These are phyloP conservation scores for Haliaeetus leucogaster DNA, from an alignment of 2,113 vertebrate genomes.

Conservation along the genomic window DNA sequence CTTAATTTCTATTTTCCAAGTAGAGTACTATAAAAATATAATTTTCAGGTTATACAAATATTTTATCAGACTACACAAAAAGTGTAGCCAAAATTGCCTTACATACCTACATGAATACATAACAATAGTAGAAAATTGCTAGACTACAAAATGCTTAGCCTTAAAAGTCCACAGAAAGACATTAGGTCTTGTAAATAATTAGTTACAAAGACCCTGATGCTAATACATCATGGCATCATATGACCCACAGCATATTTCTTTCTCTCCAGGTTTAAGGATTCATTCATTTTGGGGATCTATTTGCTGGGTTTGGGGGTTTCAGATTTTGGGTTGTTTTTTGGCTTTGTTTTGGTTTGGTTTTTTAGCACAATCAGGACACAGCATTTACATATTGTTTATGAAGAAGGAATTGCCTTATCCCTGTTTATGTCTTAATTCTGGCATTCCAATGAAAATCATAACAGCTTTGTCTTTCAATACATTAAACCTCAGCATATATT, in stretches of 20 bases:
- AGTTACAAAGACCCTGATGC: neutral
- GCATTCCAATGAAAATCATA: constrained; percentile 30
- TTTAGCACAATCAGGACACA: neutral
- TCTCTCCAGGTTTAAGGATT: neutral
- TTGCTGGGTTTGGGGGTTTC: neutral
- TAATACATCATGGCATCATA: neutral
- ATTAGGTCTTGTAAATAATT: constrained; percentile 67
- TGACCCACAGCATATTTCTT: neutral
- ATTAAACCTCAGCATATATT: constrained; percentile 61
- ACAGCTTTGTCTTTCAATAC: constrained; percentile 55
- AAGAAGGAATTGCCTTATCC: neutral
- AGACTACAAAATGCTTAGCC: constrained; percentile 14
- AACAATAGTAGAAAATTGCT: constrained; percentile 35
- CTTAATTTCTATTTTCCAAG: constrained; percentile 79
- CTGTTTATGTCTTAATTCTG: constrained; percentile 48
- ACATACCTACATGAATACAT: constrained; percentile 30
- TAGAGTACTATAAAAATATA: constrained; percentile 70
- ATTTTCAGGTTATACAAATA: constrained; percentile 77
- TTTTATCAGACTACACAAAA: constrained; percentile 69
- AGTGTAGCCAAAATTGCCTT: constrained; percentile 52
- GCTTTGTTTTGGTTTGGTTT: neutral
- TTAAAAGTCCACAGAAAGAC: constrained; percentile 23
- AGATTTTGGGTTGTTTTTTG: too few relatives aligned
- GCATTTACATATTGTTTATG: neutral
- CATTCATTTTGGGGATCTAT: neutral